Percentiles rank a stretch among this genome's conserved stretches.
phyloP scores from a whole-genome alignment of 2,888 invertebrate species.

The Cyrtodaria siliqua region DNA sequence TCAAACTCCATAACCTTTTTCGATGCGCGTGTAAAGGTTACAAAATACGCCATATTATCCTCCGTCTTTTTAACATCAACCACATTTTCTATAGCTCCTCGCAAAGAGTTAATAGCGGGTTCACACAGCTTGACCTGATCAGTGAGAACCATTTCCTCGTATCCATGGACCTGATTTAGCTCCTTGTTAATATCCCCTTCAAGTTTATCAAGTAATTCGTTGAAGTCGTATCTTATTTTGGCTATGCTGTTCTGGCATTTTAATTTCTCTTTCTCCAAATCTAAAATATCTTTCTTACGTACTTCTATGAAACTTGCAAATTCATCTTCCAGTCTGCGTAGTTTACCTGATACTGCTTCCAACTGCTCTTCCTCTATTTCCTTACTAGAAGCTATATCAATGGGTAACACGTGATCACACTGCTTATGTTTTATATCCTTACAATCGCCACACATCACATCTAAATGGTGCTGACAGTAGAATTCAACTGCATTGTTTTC shows the following conservation, averaged over 20 bases:
- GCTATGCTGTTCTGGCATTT: conserved; percentile 25
- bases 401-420: conserved; percentile 36
- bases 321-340: conserved; percentile 20
- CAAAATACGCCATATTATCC: conserved; percentile 42
- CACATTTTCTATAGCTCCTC: conserved; percentile 13
- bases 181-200: conserved; percentile 30
- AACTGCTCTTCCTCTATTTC: conserved; percentile 41
- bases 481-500: conserved; percentile 44
- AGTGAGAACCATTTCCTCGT: conserved; percentile 25
- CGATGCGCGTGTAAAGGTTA: conserved; percentile 34
- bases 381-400: conserved; percentile 40
- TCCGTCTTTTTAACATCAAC: conserved; percentile 41
- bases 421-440: conserved; percentile 44
- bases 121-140: conserved; percentile 48
- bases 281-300: conserved; percentile 37
- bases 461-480: conserved; percentile 49
- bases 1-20: conserved; percentile 36
- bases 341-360: conserved; percentile 21
- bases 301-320: conserved; percentile 33
- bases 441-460: conserved; percentile 49
- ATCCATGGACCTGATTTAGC: conserved; percentile 19
- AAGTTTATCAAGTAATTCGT: conserved; percentile 40
- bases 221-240: conserved; percentile 43
- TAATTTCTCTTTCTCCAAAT: conserved; percentile 32
- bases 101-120: conserved; percentile 25